Conservation (phyloP, 2,113 vertebrate genomes). For the Natator depressus region DNA sequence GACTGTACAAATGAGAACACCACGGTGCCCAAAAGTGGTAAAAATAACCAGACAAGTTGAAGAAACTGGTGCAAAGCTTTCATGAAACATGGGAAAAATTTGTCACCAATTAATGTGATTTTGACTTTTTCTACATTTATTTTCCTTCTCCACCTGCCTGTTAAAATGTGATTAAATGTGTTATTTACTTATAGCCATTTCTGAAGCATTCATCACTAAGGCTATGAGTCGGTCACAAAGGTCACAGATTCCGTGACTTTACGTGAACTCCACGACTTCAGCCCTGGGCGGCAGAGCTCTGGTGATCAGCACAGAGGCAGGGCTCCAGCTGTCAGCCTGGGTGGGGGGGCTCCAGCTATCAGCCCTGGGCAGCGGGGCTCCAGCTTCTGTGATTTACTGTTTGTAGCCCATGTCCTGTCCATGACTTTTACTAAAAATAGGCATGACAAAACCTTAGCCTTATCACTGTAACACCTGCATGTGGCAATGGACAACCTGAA, state of each 20-base stretch:
- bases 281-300: not conserved
- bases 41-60: not conserved
- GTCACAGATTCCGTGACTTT: not conserved
- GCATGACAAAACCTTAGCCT: not conserved
- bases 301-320: too few species aligned
- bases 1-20: not conserved
- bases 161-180: not conserved
- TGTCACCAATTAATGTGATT: not conserved
- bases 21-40: not conserved
- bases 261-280: not conserved
- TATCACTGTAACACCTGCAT: not conserved
- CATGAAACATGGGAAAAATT: not conserved
- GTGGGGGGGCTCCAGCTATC: too few species aligned
- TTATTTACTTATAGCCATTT: slow-evolving; percentile 10
- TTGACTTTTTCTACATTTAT: not conserved
- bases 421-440: not conserved
- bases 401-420: not conserved
- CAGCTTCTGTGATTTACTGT: not conserved
- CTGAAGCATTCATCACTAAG: not conserved
- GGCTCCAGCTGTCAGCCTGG: not conserved
- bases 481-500: not conserved
- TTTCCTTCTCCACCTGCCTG: not conserved
- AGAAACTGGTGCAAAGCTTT: not conserved
- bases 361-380: not conserved
- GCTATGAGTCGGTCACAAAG: not conserved